phyloP scores from a whole-genome alignment of 2,888 invertebrate species.

The Megastigmus dorsalis region DNA sequence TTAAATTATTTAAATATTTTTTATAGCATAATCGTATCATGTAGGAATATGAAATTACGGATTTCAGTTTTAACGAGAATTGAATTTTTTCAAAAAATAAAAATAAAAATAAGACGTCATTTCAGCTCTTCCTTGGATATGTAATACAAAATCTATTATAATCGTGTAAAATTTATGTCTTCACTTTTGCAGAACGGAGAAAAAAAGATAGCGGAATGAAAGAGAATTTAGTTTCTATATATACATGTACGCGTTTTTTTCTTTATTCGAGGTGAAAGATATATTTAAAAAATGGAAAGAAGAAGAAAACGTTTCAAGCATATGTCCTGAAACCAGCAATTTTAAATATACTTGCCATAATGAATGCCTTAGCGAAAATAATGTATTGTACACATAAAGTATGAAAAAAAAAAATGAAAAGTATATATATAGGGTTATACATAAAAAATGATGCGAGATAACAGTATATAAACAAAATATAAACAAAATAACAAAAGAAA shows the following conservation, averaged over 20 bases:
- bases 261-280: not conserved
- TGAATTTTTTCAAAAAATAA: no score
- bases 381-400: constrained; percentile 62
- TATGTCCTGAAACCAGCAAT: constrained; percentile 64
- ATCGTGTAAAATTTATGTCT: constrained; percentile 20
- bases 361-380: constrained; percentile 72
- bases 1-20: no score
- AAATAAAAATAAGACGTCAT: constrained; percentile 9
- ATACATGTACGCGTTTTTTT: constrained; percentile 15
- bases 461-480: constrained; percentile 48
- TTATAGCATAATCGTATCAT: no score
- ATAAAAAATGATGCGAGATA: constrained; percentile 46
- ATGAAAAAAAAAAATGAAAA: constrained; percentile 59
- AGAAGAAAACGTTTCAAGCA: constrained; percentile 55
- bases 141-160: not conserved
- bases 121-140: not conserved
- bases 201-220: not conserved
- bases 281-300: constrained; percentile 52
- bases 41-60: no score
- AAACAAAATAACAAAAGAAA: constrained; percentile 49
- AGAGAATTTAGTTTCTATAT: constrained; percentile 20
- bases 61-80: no score
- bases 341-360: constrained; percentile 72
- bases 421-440: constrained; percentile 54
- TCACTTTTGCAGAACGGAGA: constrained; percentile 1